Evolutionary conservation across 2,797 vertebrate genomes (phyloP), one percentile per base, ranked within the genome.

Genomic region (Hephaestus fuliginosus): DNA sequence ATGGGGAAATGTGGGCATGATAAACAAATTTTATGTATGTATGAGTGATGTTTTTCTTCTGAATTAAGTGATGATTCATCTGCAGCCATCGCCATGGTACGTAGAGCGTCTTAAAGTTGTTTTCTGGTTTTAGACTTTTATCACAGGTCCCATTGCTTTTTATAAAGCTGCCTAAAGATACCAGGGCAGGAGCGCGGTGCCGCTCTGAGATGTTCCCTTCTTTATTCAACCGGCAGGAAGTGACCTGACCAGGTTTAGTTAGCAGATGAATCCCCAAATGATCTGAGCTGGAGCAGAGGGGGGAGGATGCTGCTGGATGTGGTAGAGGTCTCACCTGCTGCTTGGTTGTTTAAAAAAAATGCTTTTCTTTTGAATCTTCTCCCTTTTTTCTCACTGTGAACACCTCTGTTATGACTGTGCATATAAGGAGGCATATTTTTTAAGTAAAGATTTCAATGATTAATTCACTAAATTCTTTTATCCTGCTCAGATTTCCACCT

Each of bases 1-100:
- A 85, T 57, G 67, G 69, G 85, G 86, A 88, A 92, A 82, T 52
- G 46, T 80, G 79, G 63, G 65, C 52, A 3, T 22, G 64, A 71
- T 60, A 79, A 89, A 78, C 74, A 88, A 88, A 87, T 74, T 9
- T 56, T 64, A 4, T n/a, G 57, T 18, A 22, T 22, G 62, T 43
- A 39, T 57, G 28, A 41, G 36, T 20, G 55, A 69, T 56, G 71
- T 85, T 81, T 33, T 88, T 81, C 39, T 44, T 61, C 11, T 52
- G 51, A 76, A 68, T 73, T 57, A 1, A 52, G 22, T 18, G 2
- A 9, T 55, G 78, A 81, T 66, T 85, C 53, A 62, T 70, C 22
- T 17, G 25, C 3, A 1, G 36, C 12, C 12, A 10, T 64, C 43
- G 0, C 10, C 18, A 10, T 15, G 22, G 25, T 25, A 8, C 52